Percentiles rank a stretch among this genome's conserved stretches.
Conservation (phyloP, 2,113 vertebrate species). For the Myanophis thanlyinensis region DNA sequence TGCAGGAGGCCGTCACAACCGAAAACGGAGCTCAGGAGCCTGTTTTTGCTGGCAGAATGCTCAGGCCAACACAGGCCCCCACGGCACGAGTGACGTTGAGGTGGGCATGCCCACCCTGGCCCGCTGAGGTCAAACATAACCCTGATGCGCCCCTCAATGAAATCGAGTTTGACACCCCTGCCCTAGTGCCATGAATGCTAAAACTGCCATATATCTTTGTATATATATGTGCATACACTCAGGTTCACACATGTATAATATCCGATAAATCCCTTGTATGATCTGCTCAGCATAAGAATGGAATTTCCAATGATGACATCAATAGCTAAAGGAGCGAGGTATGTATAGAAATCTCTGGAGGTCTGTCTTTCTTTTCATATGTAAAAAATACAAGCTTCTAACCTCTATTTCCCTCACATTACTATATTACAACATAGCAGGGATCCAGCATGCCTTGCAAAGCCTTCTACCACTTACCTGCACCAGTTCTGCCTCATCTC, state of each 20-base stretch:
- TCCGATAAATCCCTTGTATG: not conserved
- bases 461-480: conserved; percentile 74
- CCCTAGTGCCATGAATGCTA: no score
- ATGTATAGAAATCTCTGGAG: not conserved
- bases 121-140: no score
- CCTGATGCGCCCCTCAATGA: no score
- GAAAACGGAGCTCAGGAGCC: no score
- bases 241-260: not conserved
- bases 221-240: not conserved
- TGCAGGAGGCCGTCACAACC: no score
- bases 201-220: not conserved
- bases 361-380: not conserved
- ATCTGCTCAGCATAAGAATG: not conserved
- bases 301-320: not conserved
- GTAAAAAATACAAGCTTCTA: not conserved
- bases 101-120: no score
- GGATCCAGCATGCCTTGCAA: not conserved
- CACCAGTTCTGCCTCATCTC: conserved; percentile 85
- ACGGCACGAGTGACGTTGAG: no score
- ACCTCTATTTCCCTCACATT: not conserved
- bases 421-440: not conserved
- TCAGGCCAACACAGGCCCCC: no score
- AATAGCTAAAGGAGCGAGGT: not conserved
- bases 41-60: no score
- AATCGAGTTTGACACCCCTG: no score